phyloP scores from a whole-genome alignment of 2,888 invertebrate genomes.

The Tholera decimalis region DNA sequence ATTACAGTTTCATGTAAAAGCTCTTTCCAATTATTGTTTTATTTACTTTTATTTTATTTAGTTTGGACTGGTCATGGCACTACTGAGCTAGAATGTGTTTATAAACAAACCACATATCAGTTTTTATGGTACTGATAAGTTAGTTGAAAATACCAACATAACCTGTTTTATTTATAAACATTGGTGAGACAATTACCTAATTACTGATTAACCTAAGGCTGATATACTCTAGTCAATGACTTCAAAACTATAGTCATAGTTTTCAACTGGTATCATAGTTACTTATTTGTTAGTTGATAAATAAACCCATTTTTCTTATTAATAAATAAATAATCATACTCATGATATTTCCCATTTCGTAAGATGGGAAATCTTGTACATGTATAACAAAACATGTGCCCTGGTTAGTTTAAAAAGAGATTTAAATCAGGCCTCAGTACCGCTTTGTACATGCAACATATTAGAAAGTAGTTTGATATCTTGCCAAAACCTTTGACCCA shows the following conservation, averaged over 20 bases:
- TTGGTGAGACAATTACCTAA: slow-evolving; percentile 37
- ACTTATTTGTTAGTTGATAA: too few relatives aligned
- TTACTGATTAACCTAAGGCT: slow-evolving; percentile 26
- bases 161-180: slow-evolving; percentile 52
- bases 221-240: slow-evolving; percentile 1
- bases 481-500: slow-evolving; percentile 81
- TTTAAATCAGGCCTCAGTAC: slow-evolving; percentile 47
- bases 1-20: neutral
- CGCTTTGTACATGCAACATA: slow-evolving; percentile 31
- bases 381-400: slow-evolving; percentile 25
- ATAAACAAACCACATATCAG: slow-evolving; percentile 55
- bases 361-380: too few relatives aligned
- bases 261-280: too few relatives aligned
- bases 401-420: slow-evolving; percentile 25
- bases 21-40: neutral
- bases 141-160: slow-evolving; percentile 27
- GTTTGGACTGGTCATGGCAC: slow-evolving; percentile 4
- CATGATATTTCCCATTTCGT: slow-evolving; percentile 17
- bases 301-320: slow-evolving; percentile 5
- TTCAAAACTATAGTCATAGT: too few relatives aligned
- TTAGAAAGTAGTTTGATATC: slow-evolving; percentile 73
- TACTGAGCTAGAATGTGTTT: slow-evolving; percentile 40
- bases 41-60: neutral
- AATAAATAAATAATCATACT: too few relatives aligned
- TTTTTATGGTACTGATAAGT: slow-evolving; percentile 49